Percentiles rank a stretch among this genome's conserved stretches.
These are phyloP conservation scores for Drosophila watanabei DNA, from an alignment of 1,140 invertebrate genomes.

Conservation along the genomic window DNA sequence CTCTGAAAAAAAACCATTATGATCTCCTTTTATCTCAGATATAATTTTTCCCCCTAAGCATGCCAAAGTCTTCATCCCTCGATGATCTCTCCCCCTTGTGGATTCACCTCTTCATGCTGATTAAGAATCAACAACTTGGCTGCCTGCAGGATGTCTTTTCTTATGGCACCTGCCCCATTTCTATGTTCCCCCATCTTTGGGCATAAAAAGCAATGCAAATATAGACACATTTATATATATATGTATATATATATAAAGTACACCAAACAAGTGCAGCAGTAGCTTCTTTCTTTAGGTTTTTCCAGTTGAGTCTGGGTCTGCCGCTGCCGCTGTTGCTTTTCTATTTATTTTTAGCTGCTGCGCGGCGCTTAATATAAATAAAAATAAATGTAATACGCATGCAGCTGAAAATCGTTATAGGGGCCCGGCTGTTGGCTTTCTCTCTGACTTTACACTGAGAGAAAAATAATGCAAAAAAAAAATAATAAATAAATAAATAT, in stretches of 20 bases:
- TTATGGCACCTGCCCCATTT: conserved; percentile 8
- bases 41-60: not conserved
- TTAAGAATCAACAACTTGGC: conserved; percentile 48
- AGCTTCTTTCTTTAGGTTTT: conserved; percentile 15
- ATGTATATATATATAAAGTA: not conserved
- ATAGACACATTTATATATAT: conserved; percentile 4
- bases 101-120: conserved; percentile 34
- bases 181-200: not conserved
- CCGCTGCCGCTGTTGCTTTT: conserved; percentile 21
- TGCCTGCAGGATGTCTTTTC: conserved; percentile 20
- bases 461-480: not conserved
- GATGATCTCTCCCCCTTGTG: conserved; percentile 13
- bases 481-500: too few relatives aligned
- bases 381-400: conserved; percentile 55
- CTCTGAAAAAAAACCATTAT: not conserved
- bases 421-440: conserved; percentile 6
- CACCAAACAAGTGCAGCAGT: conserved; percentile 29
- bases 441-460: not conserved
- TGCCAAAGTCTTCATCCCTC: conserved; percentile 7
- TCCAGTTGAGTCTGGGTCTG: conserved; percentile 12
- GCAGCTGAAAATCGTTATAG: conserved; percentile 43
- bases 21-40: not conserved
- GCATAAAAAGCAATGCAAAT: conserved; percentile 30
- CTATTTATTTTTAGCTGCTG: conserved; percentile 41
- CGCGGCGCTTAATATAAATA: conserved; percentile 48